A percentile compares a stretch with the other conserved stretches of the same genome.
Evolutionary conservation across 2,888 invertebrate genomes (phyloP).

Genomic region (Metalampra italica): DNA sequence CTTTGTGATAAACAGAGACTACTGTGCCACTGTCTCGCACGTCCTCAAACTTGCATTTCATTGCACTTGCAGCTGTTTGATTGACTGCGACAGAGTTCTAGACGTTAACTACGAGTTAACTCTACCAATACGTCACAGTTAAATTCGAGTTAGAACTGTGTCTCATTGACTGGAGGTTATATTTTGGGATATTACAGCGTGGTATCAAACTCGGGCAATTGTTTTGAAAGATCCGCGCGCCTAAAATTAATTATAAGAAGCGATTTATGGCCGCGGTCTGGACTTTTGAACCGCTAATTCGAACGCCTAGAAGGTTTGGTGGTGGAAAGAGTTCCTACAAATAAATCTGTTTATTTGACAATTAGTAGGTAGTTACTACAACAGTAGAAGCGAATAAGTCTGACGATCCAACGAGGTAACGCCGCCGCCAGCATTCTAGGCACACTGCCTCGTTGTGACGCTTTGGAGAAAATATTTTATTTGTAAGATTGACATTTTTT

Average conservation of each 20-base stretch:
- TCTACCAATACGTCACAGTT: slow-evolving; percentile 5
- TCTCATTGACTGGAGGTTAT: slow-evolving; percentile 22
- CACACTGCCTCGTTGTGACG: too few relatives aligned
- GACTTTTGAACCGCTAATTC: not conserved
- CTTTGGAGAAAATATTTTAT: too few relatives aligned
- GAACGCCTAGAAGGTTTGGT: too few relatives aligned
- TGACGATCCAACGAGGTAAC: too few relatives aligned
- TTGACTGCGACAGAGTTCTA: slow-evolving; percentile 43
- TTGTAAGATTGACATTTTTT: too few relatives aligned
- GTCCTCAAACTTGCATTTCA: slow-evolving; percentile 39
- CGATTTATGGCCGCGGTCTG: slow-evolving; percentile 4
- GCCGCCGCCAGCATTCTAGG: too few relatives aligned
- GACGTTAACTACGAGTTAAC: slow-evolving; percentile 30
- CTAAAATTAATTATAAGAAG: slow-evolving; percentile 17
- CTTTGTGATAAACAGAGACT: slow-evolving; percentile 36
- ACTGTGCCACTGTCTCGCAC: slow-evolving; percentile 25
- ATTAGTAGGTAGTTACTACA: too few relatives aligned
- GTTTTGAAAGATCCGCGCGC: slow-evolving; percentile 36
- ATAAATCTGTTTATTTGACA: too few relatives aligned
- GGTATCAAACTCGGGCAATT: slow-evolving; percentile 32
- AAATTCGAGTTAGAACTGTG: slow-evolving; percentile 28
- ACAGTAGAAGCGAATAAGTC: too few relatives aligned
- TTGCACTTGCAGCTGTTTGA: slow-evolving; percentile 39
- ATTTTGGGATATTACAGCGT: slow-evolving; percentile 40
- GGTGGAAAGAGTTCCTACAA: too few relatives aligned